Base-by-base conservation (phyloP, 2,888 invertebrate genomes). In the Polyploca ridens region DNA sequence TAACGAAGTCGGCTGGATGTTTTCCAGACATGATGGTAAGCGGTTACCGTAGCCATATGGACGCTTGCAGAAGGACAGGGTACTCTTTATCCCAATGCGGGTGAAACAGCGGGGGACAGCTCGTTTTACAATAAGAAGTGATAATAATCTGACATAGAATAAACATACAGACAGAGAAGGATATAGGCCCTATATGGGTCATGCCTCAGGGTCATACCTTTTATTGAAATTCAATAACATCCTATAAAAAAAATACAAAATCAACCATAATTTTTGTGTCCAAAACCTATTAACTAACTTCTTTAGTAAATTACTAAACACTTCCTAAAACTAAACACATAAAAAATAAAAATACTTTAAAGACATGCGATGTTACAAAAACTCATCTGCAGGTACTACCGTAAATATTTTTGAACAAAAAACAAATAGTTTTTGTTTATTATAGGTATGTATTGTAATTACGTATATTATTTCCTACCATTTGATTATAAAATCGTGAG, bases 401-500 rank as follows among this genome's bases (percentile, higher is more conserved):
- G 75, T 75, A 74, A 74, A 71, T 66, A 69, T 58, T 11, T 27
- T n/a, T 44, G 16, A 58, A 63, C 33, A 63, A 64, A 66, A 59
- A 38, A 54, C 19, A 54, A 19, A 54, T 19, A 54, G 54, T 54
- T 65, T 46, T 62, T 67, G 46, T 57, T 64, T 67, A 71, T 74
- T 72, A 72, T 73, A 68, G 70, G 64, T 64, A 46, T n/a, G 46
- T 70, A 70, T 75, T 75, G 72, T 71, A 62, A 69, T 63, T 61
- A 59, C 44, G 64, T 63, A 69, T 72, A 72, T 46, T 46, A 46
- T 78, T 81, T 81, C 79, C 80, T 81, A 77, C 71, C 69, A 67
- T 69, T 72, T 79, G 74, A 82, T 83, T 77, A 76, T 73, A 63
- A 67, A 77, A 62, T 83, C 82, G 84, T 83, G 83, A 81, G 71